Evolutionary conservation across 2,113 vertebrate genomes (phyloP), one percentile per base, ranked within the genome.

Genomic region (Mirounga angustirostris): DNA sequence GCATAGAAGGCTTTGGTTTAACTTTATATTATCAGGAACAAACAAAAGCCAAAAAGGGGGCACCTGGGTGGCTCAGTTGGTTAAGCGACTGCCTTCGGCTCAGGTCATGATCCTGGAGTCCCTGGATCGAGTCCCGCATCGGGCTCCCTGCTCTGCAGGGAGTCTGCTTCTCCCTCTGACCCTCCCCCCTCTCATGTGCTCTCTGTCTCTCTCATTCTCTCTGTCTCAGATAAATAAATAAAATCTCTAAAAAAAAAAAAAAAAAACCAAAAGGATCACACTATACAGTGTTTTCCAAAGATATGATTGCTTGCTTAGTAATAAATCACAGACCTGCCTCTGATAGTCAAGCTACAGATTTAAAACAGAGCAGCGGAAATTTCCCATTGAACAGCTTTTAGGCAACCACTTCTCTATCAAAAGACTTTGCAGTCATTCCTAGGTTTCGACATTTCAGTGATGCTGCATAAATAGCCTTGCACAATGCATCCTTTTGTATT

Each of bases 11-110:
- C 16, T 63, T 94, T 61, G 63, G 26, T 19, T 96, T 43, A n/a
- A 71, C 67, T 84, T 90, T 91, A 24, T 93, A 89, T 94, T 94
- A 80, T n/a, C 74, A 69, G 24, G 26, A 91, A 82, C 16, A 58
- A 92, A 92, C n/a, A 89, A 40, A 46, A 65, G 7, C 18, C 18
- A 80, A 61, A 78, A 95, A 74, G 16, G 11, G 36, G 36, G 36
- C 36, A 2, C 36, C 36, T 36, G 36, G 36, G 36, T 36, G 36
- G 36, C 36, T 36, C 36, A 36, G 36, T 36, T 36, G 36, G 36
- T 36, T 36, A 36, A 36, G 36, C 36, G 36, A 36, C 36, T 36
- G 36, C 36, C 36, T 36, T 36, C 36, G 36, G 36, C 36, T 36
- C 36, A 36, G 36, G 36, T 36, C 36, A 36, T 36, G 36, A 36